Evolutionary conservation across 2,888 invertebrate genomes (phyloP), one percentile per base, ranked within the genome.

Genomic region (Oligia fasciuncula): DNA sequence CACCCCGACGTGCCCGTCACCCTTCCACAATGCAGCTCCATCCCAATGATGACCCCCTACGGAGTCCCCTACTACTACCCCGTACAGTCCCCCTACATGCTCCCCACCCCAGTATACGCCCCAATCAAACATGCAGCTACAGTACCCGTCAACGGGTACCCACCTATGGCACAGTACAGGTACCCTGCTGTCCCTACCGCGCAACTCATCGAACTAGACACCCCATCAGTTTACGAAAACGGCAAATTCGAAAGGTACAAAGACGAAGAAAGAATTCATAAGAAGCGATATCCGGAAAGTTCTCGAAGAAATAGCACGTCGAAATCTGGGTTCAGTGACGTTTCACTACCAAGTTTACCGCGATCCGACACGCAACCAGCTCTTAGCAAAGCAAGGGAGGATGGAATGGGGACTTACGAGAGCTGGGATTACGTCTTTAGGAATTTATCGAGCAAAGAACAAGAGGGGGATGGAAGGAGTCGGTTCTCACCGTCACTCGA

Each of bases 371-470:
- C 97, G 0, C 97, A 97, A 66, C 97, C 97, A 2, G 91, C 94
- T 0, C 83, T 97, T 6, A 97, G 97, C 85, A 97, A 97, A 87
- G 97, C 97, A 43, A 96, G 96, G 80, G 97, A 98, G 86, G 98
- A 98, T 84, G 98, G 97, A 0, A 97, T 97, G 91, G 98, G 98
- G 0, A 98, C 97, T 0, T 97, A 97, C 78, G 98, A 98, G 86
- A 97, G 97, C 74, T 98, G 98, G 98, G 98, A 98, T 91, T 98
- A 98, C 91, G 98, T 98, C 0, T 98, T 98, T 91, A 97, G 97
- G 87, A 98, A 98, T 91, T 95, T 98, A 60, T 98, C 98, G 79
- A 98, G 97, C 87, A 97, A 98, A 89, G 98, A 98, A 0, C 98
- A 98, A 87, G 96, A 97, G 2, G 97, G 96, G 51, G 98, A 98